Percentiles rank a stretch among this genome's conserved stretches.
These are phyloP conservation scores for Pseudopodoces humilis DNA, from an alignment of 2,113 vertebrate genomes.

Conservation along the genomic window DNA sequence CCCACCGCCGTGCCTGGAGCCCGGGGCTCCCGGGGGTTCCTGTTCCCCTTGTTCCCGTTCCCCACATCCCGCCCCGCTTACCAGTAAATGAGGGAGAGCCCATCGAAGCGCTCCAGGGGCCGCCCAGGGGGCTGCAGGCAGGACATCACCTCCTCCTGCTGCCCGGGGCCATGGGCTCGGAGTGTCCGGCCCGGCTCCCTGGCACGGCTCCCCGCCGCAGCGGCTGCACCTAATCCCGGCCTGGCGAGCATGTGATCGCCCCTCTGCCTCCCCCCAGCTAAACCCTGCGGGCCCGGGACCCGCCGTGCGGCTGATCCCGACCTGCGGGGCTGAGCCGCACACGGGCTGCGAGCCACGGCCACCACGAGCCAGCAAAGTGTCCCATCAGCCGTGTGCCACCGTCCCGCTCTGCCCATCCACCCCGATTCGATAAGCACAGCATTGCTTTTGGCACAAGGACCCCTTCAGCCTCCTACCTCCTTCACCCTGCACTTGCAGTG, in stretches of 20 bases:
- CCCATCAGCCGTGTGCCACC: accelerated
- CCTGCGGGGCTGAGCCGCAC: accelerated
- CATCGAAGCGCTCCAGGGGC: constrained; percentile 81
- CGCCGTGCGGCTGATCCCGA: accelerated
- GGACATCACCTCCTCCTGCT: constrained; percentile 67
- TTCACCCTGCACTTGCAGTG: neutral
- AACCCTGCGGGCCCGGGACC: neutral
- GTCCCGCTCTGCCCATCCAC: accelerated
- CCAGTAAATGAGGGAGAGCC: constrained; percentile 89
- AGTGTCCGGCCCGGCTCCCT: neutral
- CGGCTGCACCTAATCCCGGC: constrained; percentile 11
- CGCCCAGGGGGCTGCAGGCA: constrained; percentile 75
- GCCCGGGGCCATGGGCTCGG: neutral
- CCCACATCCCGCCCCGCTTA: constrained; percentile 37
- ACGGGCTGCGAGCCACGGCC: accelerated
- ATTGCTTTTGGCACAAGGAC: neutral
- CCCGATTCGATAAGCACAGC: accelerated
- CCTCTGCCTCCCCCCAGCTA: neutral
- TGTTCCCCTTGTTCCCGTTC: accelerated
- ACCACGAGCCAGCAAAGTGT: accelerated
- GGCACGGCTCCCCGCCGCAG: neutral
- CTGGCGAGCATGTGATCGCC: neutral
- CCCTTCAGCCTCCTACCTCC: neutral
- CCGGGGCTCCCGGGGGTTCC: accelerated
- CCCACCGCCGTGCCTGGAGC: too few relatives aligned